Evolutionary conservation across 2,113 vertebrate species (phyloP), one percentile per base, ranked within the genome.

Genomic region (Campylorhamphus procurvoides): DNA sequence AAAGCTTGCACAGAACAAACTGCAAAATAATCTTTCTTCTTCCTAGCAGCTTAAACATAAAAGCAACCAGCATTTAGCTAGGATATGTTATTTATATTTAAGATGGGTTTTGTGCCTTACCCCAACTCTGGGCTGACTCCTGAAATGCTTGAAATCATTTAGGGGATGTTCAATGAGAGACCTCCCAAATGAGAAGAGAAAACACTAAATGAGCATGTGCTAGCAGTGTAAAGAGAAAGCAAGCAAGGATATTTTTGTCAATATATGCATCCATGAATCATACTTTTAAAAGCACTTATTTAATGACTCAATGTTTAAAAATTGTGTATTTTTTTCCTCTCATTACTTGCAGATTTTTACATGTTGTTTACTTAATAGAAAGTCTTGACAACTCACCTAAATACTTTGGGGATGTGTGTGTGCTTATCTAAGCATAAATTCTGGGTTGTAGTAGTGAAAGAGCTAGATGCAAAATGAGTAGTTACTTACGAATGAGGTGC

Each of bases 351-450:
- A 47, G 19, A 79, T 58, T 37, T 91, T 87, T 72, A 42, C 10
- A 14, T 35, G 19, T 3, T 82, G 17, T 93, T 94, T 77, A 39
- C 35, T 76, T 42, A 33, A 58, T 5, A 60, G 29, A 19, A 90
- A 59, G 29, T 64, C 35, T 44, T 59, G 40, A 68, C 29, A 89
- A 60, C 18, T 49, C 84, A n/a, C 6, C 13, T 95, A 42, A 87
- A 68, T 79, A 39, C 7, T 88, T 60, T 49, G 9, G 28, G 18
- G 10, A 58, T 39, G 4, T 44, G 8, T 18, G 7, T 19, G 27
- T 79, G 50, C 24, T 79, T 79, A 66, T 53, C 37, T 69, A 83
- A 85, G 23, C n/a, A 80, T 37, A 74, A 90, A 50, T 68, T 89
- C 31, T 83, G 25, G 3, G 13, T 84, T 52, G 62, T 16, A 76